These are phyloP conservation scores for Physella acuta DNA, from an alignment of 1,140 invertebrate genomes.

Conservation along the genomic window DNA sequence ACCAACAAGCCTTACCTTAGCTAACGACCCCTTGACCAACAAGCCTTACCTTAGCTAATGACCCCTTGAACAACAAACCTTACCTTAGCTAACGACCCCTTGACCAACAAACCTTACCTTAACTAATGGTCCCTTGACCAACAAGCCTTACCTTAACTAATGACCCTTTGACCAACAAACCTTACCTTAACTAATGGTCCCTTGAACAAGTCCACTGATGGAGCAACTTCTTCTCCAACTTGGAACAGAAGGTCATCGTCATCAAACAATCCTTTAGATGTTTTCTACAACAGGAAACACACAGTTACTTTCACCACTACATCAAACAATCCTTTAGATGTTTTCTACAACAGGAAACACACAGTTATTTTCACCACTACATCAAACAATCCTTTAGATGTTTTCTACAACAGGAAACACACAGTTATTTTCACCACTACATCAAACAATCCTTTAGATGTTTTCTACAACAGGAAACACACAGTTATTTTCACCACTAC, in stretches of 20 bases:
- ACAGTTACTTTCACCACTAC: slow-evolving; percentile 6
- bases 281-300: not conserved
- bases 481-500: not conserved
- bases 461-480: not conserved
- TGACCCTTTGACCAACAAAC: slow-evolving; percentile 31
- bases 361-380: slow-evolving; percentile 6
- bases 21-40: too few relatives aligned
- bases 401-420: not conserved
- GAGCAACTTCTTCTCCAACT: slow-evolving; percentile 27
- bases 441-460: slow-evolving; percentile 28
- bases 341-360: not conserved
- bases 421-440: slow-evolving; percentile 6
- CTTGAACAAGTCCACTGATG: slow-evolving; percentile 36
- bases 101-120: too few relatives aligned
- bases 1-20: too few relatives aligned
- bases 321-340: slow-evolving; percentile 28
- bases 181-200: slow-evolving; percentile 3
- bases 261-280: slow-evolving; percentile 28
- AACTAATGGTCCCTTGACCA: too few relatives aligned
- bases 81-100: too few relatives aligned
- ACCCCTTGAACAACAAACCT: too few relatives aligned
- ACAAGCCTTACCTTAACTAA: not conserved
- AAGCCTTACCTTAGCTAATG: too few relatives aligned
- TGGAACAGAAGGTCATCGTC: slow-evolving; percentile 39
- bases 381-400: slow-evolving; percentile 28